Conservation (phyloP, 2,113 vertebrate species). For the Pituophis catenifer region DNA sequence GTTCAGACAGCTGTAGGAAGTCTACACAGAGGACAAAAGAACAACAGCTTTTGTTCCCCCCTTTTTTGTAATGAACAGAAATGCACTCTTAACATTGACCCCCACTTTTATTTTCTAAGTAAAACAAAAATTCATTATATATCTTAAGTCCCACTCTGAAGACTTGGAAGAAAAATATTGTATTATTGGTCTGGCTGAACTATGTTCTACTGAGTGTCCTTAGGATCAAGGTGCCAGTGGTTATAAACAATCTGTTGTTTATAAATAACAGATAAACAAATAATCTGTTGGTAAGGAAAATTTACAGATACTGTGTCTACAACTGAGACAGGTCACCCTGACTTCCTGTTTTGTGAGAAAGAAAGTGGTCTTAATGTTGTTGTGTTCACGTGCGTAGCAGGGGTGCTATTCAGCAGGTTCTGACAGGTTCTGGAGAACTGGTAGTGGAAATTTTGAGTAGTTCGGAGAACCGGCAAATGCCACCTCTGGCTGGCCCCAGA, state of each 20-base stretch:
- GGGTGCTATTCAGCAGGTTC: no score
- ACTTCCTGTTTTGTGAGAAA: slow-evolving; percentile 29
- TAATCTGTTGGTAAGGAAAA: slow-evolving; percentile 13
- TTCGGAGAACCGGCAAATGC: no score
- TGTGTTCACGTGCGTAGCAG: slow-evolving; percentile 1
- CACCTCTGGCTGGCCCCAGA: no score
- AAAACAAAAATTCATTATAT: neutral
- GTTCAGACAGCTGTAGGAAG: neutral
- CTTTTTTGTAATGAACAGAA: neutral
- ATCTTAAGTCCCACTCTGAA: neutral
- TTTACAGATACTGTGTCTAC: slow-evolving; percentile 23
- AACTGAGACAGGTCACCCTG: slow-evolving; percentile 26
- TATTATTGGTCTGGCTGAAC: neutral
- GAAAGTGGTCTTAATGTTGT: neutral
- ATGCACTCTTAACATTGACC: neutral
- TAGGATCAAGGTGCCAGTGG: neutral
- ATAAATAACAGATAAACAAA: neutral
- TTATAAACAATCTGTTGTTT: slow-evolving; percentile 15
- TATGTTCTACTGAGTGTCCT: neutral
- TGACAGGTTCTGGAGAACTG: no score
- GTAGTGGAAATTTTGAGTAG: no score
- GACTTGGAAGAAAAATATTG: neutral
- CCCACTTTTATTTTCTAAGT: neutral
- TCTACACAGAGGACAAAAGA: neutral
- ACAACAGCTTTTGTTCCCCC: neutral